These are phyloP conservation scores for Typhlichthys eigenmanni DNA, from an alignment of 2,797 vertebrate genomes.

Conservation along the genomic window DNA sequence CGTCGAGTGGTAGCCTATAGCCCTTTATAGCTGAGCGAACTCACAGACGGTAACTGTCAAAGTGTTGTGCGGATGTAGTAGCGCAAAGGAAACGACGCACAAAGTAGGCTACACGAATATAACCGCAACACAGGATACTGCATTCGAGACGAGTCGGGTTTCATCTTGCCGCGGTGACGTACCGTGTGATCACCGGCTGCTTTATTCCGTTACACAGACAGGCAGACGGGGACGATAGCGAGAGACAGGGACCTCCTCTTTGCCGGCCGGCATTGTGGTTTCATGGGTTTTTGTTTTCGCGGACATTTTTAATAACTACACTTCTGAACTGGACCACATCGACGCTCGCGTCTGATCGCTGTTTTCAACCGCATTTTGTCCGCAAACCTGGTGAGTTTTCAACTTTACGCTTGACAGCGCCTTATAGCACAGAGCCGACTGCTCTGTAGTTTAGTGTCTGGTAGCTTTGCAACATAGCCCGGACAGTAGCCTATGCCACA, in stretches of 20 bases:
- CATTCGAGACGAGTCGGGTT: conserved; percentile 20
- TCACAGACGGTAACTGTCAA: no score
- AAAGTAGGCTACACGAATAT: no score
- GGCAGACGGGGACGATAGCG: conserved; percentile 17
- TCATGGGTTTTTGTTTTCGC: conserved; percentile 20
- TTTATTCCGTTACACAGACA: not conserved
- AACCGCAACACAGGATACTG: no score
- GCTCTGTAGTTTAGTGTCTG: conserved; percentile 14
- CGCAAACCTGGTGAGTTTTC: conserved; percentile 73
- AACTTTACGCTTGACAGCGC: conserved; percentile 35
- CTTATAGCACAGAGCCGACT: conserved; percentile 2
- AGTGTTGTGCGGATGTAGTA: no score
- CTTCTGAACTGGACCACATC: conserved; percentile 16
- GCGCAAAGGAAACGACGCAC: no score
- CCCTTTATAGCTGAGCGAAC: no score
- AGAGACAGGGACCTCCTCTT: conserved; percentile 36
- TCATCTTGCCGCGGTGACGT: conserved; percentile 69
- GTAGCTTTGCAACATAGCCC: conserved; percentile 28
- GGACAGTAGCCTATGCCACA: not conserved
- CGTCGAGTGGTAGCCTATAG: no score
- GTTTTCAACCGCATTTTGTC: conserved; percentile 47
- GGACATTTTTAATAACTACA: conserved; percentile 28
- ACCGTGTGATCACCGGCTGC: conserved; percentile 54
- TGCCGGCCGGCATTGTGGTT: conserved; percentile 67
- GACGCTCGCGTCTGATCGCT: conserved; percentile 49